phyloP scores from a whole-genome alignment of 92 coral and sea anemone species.

The Hydrozoanthus gracilis region DNA sequence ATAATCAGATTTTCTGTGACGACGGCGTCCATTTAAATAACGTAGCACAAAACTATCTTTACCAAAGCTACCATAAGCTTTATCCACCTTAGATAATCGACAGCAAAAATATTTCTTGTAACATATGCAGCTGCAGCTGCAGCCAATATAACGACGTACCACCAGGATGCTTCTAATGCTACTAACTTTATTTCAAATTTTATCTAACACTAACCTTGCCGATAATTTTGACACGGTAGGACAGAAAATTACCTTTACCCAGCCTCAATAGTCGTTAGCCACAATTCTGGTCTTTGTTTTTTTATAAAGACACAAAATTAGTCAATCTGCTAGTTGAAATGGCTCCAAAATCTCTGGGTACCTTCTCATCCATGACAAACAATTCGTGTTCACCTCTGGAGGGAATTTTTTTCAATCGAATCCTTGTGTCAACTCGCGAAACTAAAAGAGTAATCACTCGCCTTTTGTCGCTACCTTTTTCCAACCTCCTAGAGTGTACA shows the following conservation, averaged over 20 bases:
- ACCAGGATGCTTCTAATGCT: too few species aligned
- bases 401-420: not conserved
- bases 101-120: too few species aligned
- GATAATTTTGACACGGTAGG: not conserved
- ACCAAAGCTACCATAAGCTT: not conserved
- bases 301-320: constrained; percentile 22
- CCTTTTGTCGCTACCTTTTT: constrained; percentile 48
- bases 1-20: too few species aligned
- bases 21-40: too few species aligned
- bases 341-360: not conserved
- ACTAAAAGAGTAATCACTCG: constrained; percentile 24
- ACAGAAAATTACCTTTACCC: constrained; percentile 21
- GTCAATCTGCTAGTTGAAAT: not conserved
- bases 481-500: constrained; percentile 49
- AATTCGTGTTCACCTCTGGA: not conserved
- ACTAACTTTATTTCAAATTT: too few species aligned
- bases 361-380: not conserved
- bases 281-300: constrained; percentile 2
- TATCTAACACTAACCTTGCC: too few species aligned
- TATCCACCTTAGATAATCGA: too few species aligned
- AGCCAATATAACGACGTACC: too few species aligned
- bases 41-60: too few species aligned
- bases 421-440: not conserved
- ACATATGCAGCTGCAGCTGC: too few species aligned
- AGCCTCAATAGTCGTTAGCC: not conserved